These are phyloP conservation scores for Manis pentadactyla DNA, from an alignment of 2,797 vertebrate species.

Conservation along the genomic window DNA sequence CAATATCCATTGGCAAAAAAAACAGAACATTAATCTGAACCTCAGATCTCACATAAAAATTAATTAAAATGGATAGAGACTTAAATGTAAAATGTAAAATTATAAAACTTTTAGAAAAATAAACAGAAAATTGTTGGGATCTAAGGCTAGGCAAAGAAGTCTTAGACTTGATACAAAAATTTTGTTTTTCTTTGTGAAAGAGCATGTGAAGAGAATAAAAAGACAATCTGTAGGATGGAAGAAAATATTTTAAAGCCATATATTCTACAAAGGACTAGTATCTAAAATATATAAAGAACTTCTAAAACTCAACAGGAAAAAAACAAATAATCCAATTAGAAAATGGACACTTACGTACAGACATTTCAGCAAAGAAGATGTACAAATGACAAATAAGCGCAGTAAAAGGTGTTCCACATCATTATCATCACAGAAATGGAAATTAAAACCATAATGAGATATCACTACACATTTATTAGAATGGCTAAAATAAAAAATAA, in stretches of 20 bases:
- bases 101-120: neutral
- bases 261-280: neutral
- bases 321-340: neutral
- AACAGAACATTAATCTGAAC: neutral
- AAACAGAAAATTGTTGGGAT: neutral
- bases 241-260: neutral
- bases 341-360: neutral
- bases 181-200: neutral
- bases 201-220: neutral
- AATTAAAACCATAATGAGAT: neutral
- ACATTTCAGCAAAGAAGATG: neutral
- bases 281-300: neutral
- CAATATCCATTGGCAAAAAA: neutral
- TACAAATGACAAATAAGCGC: neutral
- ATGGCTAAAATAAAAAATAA: neutral
- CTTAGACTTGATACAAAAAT: neutral
- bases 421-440: neutral
- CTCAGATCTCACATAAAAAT: neutral
- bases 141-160: neutral
- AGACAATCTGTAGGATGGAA: neutral
- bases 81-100: neutral
- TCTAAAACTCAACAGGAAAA: neutral
- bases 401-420: neutral
- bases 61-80: neutral
- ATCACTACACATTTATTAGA: neutral